Evolutionary conservation across 53 echinoderm and acorn worm genomes (phyloP).

Genomic region (Echinarachnius parma): DNA sequence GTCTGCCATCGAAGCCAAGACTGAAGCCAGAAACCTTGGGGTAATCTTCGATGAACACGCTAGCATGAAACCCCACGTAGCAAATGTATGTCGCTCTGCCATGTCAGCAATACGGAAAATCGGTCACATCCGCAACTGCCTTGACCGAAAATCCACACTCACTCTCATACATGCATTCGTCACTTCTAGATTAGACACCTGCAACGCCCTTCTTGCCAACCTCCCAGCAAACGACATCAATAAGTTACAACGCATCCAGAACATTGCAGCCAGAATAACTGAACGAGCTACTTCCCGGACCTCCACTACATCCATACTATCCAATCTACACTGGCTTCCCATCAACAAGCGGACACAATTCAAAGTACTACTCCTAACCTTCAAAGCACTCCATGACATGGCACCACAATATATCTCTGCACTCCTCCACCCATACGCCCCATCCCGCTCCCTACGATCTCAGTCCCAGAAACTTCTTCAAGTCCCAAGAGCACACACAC

Average conservation of each 20-base stretch:
- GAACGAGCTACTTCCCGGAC: not conserved
- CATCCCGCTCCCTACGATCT: not conserved
- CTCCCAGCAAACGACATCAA: not conserved
- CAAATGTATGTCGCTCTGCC: conserved; percentile 7
- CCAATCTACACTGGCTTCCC: conserved; percentile 12
- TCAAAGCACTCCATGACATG: not conserved
- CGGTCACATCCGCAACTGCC: not conserved
- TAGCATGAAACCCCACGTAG: not conserved
- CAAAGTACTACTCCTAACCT: not conserved
- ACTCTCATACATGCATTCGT: conserved; percentile 2
- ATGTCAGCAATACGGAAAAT: conserved; percentile 5
- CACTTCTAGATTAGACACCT: conserved; percentile 26
- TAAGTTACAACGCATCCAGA: conserved; percentile 19
- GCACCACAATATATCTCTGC: not conserved
- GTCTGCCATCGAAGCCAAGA: not conserved
- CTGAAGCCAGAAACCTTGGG: conserved; percentile 29
- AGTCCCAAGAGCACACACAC: not conserved
- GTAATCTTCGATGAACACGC: conserved; percentile 1
- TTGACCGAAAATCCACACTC: conserved; percentile 1
- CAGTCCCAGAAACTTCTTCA: not conserved
- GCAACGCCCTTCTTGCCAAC: not conserved
- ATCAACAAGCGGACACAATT: not conserved
- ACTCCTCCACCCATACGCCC: not conserved
- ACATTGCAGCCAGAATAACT: conserved; percentile 5
- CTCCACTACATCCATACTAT: not conserved